A percentile compares a stretch with the other conserved stretches of the same genome.
These are phyloP conservation scores for Anthopleura xanthogrammica DNA, from an alignment of 92 coral and sea anemone genomes.

Conservation along the genomic window DNA sequence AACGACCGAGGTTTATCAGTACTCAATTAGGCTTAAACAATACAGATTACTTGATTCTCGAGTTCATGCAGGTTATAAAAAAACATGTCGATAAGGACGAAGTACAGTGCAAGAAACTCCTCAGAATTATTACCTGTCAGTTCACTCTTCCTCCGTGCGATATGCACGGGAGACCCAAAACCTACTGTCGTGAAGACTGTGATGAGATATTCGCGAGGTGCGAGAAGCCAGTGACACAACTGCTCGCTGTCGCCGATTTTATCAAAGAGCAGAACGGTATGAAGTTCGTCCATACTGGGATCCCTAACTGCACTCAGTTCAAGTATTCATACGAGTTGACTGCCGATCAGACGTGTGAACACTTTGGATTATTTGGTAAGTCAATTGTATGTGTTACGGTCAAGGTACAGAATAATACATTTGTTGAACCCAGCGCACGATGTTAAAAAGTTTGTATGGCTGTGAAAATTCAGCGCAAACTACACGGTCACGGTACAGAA, in stretches of 20 bases:
- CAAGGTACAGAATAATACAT: too few relatives aligned
- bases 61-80: slow-evolving; percentile 43
- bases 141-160: slow-evolving; percentile 73
- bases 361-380: slow-evolving; percentile 89
- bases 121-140: slow-evolving; percentile 64
- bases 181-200: slow-evolving; percentile 86
- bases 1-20: slow-evolving; percentile 72
- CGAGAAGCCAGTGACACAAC: slow-evolving; percentile 48
- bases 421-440: too few relatives aligned
- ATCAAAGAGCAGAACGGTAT: slow-evolving; percentile 40
- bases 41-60: slow-evolving; percentile 48
- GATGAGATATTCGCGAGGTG: slow-evolving; percentile 66
- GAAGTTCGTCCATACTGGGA: slow-evolving; percentile 65
- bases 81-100: slow-evolving; percentile 15
- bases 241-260: slow-evolving; percentile 72
- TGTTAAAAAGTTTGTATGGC: too few relatives aligned
- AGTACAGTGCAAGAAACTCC: slow-evolving; percentile 42
- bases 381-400: not conserved
- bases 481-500: too few relatives aligned
- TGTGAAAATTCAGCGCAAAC: too few relatives aligned
- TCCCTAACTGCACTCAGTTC: slow-evolving; percentile 73
- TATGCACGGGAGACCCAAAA: slow-evolving; percentile 33
- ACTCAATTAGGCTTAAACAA: slow-evolving; percentile 57
- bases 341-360: slow-evolving; percentile 57
- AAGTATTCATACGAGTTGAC: slow-evolving; percentile 40